phyloP scores from a whole-genome alignment of 2,113 vertebrate species.

The Talpa occidentalis region DNA sequence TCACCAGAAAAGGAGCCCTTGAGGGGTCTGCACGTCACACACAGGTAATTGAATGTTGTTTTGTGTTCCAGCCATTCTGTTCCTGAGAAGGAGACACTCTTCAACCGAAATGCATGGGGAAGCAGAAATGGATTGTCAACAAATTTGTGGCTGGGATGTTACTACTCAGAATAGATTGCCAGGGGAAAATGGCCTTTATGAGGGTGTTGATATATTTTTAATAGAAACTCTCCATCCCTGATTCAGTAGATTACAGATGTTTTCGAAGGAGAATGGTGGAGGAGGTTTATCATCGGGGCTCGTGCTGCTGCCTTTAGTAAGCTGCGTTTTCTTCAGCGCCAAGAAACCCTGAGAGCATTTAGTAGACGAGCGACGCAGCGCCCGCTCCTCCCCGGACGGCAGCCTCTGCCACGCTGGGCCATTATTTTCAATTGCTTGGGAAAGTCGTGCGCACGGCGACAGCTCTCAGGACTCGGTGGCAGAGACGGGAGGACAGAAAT shows the following conservation, averaged over 20 bases:
- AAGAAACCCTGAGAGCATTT: constrained; percentile 8
- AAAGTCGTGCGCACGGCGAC: constrained; percentile 1
- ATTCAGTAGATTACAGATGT: constrained; percentile 55
- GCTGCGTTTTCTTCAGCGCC: constrained; percentile 48
- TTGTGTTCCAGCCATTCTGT: neutral
- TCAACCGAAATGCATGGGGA: constrained; percentile 12
- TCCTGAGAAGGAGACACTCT: constrained; percentile 54
- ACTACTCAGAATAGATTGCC: constrained; percentile 59
- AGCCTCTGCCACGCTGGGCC: neutral
- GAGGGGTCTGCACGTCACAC: neutral
- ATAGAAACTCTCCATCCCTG: constrained; percentile 29
- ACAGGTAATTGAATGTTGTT: constrained; percentile 7
- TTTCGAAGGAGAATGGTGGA: constrained; percentile 41
- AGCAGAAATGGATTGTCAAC: constrained; percentile 74
- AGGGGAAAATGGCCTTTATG: constrained; percentile 66
- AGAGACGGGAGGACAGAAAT: neutral
- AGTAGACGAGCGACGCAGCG: neutral
- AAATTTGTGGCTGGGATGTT: constrained; percentile 60
- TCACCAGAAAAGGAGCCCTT: neutral
- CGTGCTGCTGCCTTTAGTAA: constrained; percentile 45
- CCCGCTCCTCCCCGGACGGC: neutral
- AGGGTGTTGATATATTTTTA: constrained; percentile 67
- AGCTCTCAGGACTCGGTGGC: neutral
- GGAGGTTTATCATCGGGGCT: constrained; percentile 44
- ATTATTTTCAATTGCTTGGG: constrained; percentile 65